These are phyloP conservation scores for Crenichthys baileyi DNA, from an alignment of 2,797 vertebrate species.

Conservation along the genomic window DNA sequence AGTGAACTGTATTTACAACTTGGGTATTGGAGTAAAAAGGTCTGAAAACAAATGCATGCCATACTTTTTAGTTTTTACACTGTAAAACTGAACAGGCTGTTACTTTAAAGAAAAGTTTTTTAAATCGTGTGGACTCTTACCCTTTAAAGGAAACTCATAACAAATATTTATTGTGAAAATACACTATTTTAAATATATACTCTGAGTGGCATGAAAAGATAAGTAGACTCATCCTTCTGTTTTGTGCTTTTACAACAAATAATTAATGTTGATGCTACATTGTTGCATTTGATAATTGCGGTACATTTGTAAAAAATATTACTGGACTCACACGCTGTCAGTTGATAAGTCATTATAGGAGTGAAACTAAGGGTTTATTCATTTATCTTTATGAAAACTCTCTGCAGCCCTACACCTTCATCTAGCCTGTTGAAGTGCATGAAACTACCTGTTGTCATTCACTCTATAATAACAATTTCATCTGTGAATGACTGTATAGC, in stretches of 20 bases:
- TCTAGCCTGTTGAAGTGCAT: too few species aligned
- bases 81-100: background rate
- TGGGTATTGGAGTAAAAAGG: background rate
- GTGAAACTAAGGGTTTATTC: background rate
- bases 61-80: too few species aligned
- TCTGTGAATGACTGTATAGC: too few species aligned
- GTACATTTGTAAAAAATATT: background rate
- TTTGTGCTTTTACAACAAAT: background rate
- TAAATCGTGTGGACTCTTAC: background rate
- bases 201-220: background rate
- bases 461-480: too few species aligned
- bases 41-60: background rate
- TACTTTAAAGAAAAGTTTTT: too few species aligned
- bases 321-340: background rate
- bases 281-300: background rate
- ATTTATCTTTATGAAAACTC: background rate
- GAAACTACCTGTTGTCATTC: too few species aligned
- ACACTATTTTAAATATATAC: background rate
- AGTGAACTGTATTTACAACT: background rate
- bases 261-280: background rate
- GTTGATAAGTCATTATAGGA: background rate
- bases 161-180: background rate
- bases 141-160: too few species aligned
- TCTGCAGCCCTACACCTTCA: too few species aligned
- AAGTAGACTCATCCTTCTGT: background rate